Conservation (phyloP, 2,797 vertebrate species). For the Anguilla marmorata region DNA sequence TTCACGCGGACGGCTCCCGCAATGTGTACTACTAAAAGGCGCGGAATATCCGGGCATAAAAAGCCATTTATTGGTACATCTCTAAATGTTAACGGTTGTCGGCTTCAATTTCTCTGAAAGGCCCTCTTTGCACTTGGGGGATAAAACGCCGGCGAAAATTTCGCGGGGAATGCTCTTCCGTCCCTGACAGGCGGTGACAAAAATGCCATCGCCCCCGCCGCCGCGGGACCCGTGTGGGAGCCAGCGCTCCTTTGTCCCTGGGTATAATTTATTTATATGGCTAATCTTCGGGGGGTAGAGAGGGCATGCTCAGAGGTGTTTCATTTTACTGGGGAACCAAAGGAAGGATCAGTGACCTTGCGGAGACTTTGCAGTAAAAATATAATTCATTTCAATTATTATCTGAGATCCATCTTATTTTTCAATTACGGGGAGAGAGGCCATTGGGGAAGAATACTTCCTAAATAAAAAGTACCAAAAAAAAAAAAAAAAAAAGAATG, state of each 20-base stretch:
- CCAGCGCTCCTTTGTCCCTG: conserved; percentile 61
- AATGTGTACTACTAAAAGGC: conserved; percentile 56
- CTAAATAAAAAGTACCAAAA: conserved; percentile 37
- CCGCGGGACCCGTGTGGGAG: conserved; percentile 50
- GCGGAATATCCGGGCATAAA: conserved; percentile 69
- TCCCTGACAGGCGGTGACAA: conserved; percentile 68
- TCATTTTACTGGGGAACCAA: conserved; percentile 63
- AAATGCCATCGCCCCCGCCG: conserved; percentile 58
- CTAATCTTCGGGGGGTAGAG: conserved; percentile 71
- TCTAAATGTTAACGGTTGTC: conserved; percentile 87
- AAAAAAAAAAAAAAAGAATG: conserved; percentile 21
- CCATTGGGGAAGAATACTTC: conserved; percentile 29
- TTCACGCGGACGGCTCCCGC: conserved; percentile 41
- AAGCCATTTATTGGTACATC: conserved; percentile 76
- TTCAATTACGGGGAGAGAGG: conserved; percentile 45
- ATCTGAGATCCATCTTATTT: conserved; percentile 48
- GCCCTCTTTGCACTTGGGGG: conserved; percentile 65
- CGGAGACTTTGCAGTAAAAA: conserved; percentile 57
- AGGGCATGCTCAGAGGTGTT: conserved; percentile 62
- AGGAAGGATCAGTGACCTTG: conserved; percentile 65
- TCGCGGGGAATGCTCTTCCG: conserved; percentile 55
- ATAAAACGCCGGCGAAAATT: conserved; percentile 57
- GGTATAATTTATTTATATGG: conserved; percentile 70
- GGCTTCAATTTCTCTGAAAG: conserved; percentile 79
- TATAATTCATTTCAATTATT: conserved; percentile 62